Evolutionary conservation across 2,888 invertebrate species (phyloP).

Genomic region (Hyles lineata): DNA sequence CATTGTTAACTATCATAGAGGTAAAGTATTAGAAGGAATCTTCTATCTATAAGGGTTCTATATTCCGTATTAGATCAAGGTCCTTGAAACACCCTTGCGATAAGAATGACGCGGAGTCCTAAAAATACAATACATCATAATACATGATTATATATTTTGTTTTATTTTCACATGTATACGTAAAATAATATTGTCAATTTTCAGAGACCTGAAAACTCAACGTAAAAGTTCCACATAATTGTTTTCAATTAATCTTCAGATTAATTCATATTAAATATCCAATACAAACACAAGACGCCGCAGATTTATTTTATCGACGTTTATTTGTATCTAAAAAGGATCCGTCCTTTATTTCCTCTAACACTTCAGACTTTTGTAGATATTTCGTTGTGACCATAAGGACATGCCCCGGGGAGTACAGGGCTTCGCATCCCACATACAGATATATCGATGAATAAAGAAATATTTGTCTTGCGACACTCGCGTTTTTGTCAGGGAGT

Average conservation of each 20-base stretch:
- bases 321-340: conserved; percentile 4
- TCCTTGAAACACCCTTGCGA: too few relatives aligned
- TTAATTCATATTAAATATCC: neutral
- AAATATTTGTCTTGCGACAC: conserved; percentile 19
- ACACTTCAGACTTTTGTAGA: conserved; percentile 19
- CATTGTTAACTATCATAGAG: too few relatives aligned
- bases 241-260: neutral
- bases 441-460: conserved; percentile 9
- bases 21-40: too few relatives aligned
- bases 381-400: conserved; percentile 4
- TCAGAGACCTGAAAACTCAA: too few relatives aligned
- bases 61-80: too few relatives aligned
- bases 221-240: too few relatives aligned
- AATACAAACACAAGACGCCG: neutral
- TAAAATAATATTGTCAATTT: too few relatives aligned
- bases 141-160: too few relatives aligned
- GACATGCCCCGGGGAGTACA: neutral
- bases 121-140: too few relatives aligned
- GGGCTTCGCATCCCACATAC: neutral
- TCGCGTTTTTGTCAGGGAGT: neutral
- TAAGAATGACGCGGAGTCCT: too few relatives aligned
- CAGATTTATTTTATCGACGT: neutral
- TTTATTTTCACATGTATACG: too few relatives aligned
- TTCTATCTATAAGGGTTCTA: too few relatives aligned
- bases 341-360: neutral